Evolutionary conservation across 2,113 vertebrate species (phyloP).

Genomic region (Crotophaga sulcirostris): DNA sequence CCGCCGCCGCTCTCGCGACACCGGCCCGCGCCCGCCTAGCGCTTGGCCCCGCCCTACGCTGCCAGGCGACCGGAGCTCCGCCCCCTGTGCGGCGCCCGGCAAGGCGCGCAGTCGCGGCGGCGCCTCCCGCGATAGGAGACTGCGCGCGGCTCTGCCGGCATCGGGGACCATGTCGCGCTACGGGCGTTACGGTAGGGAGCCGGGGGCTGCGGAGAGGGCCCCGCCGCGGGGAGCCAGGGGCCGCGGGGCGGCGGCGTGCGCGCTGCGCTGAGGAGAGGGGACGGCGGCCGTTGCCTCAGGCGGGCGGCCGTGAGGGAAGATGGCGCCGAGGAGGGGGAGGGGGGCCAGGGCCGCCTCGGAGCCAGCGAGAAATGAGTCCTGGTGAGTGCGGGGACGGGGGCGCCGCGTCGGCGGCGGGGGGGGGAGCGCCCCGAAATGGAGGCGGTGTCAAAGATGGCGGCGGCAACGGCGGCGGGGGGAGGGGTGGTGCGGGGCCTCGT

Average conservation of each 20-base stretch:
- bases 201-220: no score
- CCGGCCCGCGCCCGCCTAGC: accelerated
- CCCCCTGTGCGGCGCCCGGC: neutral
- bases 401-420: neutral
- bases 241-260: no score
- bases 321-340: neutral
- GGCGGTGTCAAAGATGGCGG: conserved; percentile 9
- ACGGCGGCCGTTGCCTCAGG: no score
- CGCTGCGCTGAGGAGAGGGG: no score
- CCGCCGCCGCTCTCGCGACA: neutral
- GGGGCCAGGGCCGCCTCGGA: no score
- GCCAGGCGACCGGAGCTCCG: neutral
- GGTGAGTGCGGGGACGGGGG: no score
- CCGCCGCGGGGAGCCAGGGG: accelerated
- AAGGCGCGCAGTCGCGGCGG: neutral
- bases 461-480: neutral
- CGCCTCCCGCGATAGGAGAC: neutral
- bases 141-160: accelerated
- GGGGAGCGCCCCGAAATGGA: neutral
- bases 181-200: conserved; percentile 2
- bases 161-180: conserved; percentile 8
- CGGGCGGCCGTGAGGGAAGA: accelerated
- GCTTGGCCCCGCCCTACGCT: neutral
- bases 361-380: accelerated
- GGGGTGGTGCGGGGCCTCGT: neutral